These are phyloP conservation scores for Acanthopleura granulata DNA, from an alignment of 2,888 invertebrate genomes.

Conservation along the genomic window DNA sequence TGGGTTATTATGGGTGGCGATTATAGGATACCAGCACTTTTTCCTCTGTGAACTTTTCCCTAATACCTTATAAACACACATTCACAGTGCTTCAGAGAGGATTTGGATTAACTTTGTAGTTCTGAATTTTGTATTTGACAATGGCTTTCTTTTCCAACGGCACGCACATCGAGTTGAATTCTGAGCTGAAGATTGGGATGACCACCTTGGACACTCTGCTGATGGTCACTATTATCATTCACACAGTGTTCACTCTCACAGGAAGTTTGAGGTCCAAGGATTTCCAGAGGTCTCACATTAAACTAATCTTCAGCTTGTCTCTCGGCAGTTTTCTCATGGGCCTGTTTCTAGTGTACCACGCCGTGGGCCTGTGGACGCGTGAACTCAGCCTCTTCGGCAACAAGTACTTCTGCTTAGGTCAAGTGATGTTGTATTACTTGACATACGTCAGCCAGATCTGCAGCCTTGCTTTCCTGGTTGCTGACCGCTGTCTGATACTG, in stretches of 20 bases:
- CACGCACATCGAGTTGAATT: neutral
- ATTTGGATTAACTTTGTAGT: too few relatives aligned
- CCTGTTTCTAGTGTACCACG: constrained; percentile 11
- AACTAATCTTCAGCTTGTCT: constrained; percentile 4
- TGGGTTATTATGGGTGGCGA: too few relatives aligned
- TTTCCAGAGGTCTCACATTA: neutral
- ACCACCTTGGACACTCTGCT: constrained; percentile 1
- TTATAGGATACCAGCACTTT: too few relatives aligned
- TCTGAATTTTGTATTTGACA: neutral
- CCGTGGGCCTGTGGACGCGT: neutral
- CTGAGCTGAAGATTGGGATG: constrained; percentile 12
- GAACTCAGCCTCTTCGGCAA: neutral
- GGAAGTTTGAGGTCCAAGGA: neutral
- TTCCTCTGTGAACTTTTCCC: too few relatives aligned
- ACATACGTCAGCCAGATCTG: neutral
- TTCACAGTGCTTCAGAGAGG: too few relatives aligned
- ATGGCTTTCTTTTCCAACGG: constrained; percentile 13
- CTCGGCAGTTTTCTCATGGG: neutral
- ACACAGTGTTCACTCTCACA: neutral
- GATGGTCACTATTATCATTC: constrained; percentile 1
- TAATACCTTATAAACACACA: too few relatives aligned
- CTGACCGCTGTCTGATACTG: constrained; percentile 7
- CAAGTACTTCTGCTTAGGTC: constrained; percentile 17
- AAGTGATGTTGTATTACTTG: neutral
- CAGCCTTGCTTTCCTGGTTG: constrained; percentile 11